These are phyloP conservation scores for Anguilla rostrata DNA, from an alignment of 2,113 vertebrate genomes.

Conservation along the genomic window DNA sequence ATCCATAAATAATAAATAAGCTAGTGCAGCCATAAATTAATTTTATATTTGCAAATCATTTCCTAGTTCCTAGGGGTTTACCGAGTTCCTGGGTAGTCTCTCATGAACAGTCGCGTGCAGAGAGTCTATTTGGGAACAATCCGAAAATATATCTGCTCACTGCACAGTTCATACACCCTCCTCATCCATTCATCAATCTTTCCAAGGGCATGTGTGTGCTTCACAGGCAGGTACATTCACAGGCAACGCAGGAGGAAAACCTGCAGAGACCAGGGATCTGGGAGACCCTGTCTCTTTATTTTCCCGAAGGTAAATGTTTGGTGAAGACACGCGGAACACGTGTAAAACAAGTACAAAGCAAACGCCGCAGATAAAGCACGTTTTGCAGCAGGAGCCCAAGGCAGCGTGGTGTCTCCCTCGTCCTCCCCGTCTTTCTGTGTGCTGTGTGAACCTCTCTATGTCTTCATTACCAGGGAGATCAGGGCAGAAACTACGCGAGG, in stretches of 20 bases:
- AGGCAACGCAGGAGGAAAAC: background rate
- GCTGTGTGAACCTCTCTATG: background rate
- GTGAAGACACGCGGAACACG: background rate
- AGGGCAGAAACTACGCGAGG: conserved; percentile 49
- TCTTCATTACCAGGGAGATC: background rate
- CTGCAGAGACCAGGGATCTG: background rate
- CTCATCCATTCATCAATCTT: background rate
- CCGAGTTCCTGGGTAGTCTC: background rate
- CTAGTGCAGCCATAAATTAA: background rate
- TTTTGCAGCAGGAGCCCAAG: background rate
- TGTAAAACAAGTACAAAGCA: background rate
- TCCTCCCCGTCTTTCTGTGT: background rate
- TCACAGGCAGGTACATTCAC: background rate
- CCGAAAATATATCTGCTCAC: background rate
- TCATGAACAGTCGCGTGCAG: background rate
- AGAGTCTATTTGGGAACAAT: background rate
- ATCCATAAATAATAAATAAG: background rate
- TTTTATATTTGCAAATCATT: background rate
- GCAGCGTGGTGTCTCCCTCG: background rate
- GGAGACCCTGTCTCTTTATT: background rate
- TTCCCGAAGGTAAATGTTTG: background rate
- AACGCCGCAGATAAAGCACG: background rate
- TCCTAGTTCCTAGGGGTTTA: background rate
- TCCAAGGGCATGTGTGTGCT: background rate
- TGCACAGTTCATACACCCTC: background rate